Conservation (phyloP, 2,113 vertebrate species). For the Eurypyga helias region DNA sequence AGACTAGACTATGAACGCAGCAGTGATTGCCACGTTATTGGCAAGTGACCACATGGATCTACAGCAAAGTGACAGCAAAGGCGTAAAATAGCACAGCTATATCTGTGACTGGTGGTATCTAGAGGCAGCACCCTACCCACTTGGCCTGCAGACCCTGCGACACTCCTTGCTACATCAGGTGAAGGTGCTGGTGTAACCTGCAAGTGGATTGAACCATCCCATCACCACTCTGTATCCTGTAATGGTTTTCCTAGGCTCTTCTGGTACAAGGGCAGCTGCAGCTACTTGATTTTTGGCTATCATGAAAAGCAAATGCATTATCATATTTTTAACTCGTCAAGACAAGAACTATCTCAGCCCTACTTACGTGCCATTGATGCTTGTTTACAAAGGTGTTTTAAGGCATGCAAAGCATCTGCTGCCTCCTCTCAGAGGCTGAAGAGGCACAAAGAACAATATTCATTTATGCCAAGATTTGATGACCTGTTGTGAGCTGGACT, state of each 20-base stretch:
- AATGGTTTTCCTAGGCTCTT: neutral
- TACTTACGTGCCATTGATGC: accelerated
- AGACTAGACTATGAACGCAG: neutral
- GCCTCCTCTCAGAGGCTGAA: neutral
- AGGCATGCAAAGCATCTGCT: neutral
- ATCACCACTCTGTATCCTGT: neutral
- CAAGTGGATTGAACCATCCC: neutral
- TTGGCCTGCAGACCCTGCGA: accelerated
- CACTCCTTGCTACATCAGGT: neutral
- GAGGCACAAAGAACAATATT: neutral
- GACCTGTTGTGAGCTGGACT: neutral
- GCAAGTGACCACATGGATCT: neutral
- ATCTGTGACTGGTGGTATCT: neutral
- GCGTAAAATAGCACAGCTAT: neutral
- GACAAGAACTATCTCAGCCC: neutral
- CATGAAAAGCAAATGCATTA: neutral
- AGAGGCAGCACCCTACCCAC: neutral
- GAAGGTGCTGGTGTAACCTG: neutral
- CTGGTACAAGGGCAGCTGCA: neutral
- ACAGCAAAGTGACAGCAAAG: neutral
- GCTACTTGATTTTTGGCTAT: neutral
- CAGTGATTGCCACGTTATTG: neutral
- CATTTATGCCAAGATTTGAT: neutral
- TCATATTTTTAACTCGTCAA: neutral
- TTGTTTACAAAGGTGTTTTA: neutral